Evolutionary conservation across 2,888 invertebrate species (phyloP), one percentile per base, ranked within the genome.

Genomic region (Cenopis cana): DNA sequence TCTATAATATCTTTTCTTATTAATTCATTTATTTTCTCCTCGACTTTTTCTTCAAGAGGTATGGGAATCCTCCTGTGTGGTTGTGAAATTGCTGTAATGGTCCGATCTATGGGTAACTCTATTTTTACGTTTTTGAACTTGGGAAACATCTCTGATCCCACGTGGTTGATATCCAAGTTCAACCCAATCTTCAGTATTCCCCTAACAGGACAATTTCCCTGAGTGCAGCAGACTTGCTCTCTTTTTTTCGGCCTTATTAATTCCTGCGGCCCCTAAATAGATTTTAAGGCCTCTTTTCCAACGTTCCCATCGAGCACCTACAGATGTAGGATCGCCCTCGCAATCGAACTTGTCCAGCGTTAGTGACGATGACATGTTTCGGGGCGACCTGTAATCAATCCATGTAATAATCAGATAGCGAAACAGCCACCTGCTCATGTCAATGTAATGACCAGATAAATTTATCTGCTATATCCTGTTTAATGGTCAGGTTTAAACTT

Each of bases 321-420:
- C 69, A 12, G 73, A 73, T 9, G 60, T 66, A 10, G 65, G 36
- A 11, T 73, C 73, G 20, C 73, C 73, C 14, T 73, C 61, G 20
- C 73, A 73, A 29, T 73, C 69, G 55, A 73, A 73, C 20, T 18
- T 29, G 1, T 68, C 68, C 14, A 68, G 10, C 52, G 68, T 41
- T 0, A 49, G 36, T 29, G 49, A 20, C 14, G 41, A 38, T 57
- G 38, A n/a, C 38, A 57, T 57, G 14, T 6, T 57, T 55, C 29
- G 55, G 55, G 29, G 55, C 55, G 33, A 55, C 55, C 55, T 55
- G 18, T 41, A 59, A 59, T 12, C 36, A 59, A 46, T 20, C 24
- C 20, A 46, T 60, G 46, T 49, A 49, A 24, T 60, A 41, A 49
- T 60, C 18, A 57, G 18, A 38, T 41, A 17, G 11, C 38, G n/a